These are phyloP conservation scores for Papilio aristodemus DNA, from an alignment of 1,140 invertebrate genomes.

Conservation along the genomic window DNA sequence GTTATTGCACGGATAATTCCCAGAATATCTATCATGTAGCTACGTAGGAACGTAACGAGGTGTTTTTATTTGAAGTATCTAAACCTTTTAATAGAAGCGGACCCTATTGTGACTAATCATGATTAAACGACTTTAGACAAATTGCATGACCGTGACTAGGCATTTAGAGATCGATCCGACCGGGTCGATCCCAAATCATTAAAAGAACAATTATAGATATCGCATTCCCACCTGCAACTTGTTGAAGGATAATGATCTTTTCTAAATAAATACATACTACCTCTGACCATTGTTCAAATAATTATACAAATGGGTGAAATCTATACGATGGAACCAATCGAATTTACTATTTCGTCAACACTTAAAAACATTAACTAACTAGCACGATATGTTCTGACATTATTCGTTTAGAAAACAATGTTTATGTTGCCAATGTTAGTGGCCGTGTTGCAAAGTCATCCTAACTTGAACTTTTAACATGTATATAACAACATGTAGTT, in stretches of 20 bases:
- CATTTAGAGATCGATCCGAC: conserved; percentile 59
- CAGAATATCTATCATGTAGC: conserved; percentile 17
- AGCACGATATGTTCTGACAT: too few relatives aligned
- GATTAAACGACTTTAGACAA: conserved; percentile 80
- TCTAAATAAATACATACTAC: conserved; percentile 73
- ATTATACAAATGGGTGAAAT: conserved; percentile 43
- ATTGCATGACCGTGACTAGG: conserved; percentile 77
- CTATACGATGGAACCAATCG: conserved; percentile 27
- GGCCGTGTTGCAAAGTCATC: too few relatives aligned
- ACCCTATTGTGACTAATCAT: conserved; percentile 78
- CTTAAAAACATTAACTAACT: too few relatives aligned
- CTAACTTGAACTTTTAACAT: too few relatives aligned
- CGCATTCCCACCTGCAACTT: conserved; percentile 77
- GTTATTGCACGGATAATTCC: conserved; percentile 4
- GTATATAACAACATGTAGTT: too few relatives aligned
- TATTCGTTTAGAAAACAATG: too few relatives aligned
- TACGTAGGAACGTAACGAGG: conserved; percentile 50
- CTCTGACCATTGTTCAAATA: conserved; percentile 40
- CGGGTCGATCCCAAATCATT: conserved; percentile 75
- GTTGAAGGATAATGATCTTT: conserved; percentile 76
- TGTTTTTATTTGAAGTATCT: conserved; percentile 64
- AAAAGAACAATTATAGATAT: conserved; percentile 80
- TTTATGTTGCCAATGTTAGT: too few relatives aligned
- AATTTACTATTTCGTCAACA: too few relatives aligned
- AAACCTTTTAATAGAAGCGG: conserved; percentile 73